Conservation (phyloP, 2,113 vertebrate genomes). For the Xyrauchen texanus region DNA sequence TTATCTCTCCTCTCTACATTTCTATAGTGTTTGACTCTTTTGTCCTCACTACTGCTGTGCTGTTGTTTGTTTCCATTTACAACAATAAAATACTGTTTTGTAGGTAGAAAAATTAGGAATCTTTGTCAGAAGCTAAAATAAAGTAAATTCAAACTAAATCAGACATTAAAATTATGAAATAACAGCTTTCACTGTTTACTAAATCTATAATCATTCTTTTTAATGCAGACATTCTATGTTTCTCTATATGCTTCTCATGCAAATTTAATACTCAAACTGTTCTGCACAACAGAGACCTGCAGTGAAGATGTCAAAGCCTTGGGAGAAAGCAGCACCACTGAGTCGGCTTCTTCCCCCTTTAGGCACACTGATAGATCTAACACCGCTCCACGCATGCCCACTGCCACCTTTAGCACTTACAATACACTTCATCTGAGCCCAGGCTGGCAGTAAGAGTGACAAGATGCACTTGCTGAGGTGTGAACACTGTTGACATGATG, state of each 20-base stretch:
- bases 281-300: slow-evolving; percentile 6
- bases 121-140: not conserved
- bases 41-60: too few species aligned
- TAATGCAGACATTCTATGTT: not conserved
- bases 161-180: not conserved
- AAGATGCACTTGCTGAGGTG: not conserved
- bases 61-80: too few species aligned
- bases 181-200: not conserved
- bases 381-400: slow-evolving; percentile 37
- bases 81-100: too few species aligned
- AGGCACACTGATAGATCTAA: slow-evolving; percentile 50
- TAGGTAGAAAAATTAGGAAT: too few species aligned
- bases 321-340: slow-evolving; percentile 37
- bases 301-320: slow-evolving; percentile 49
- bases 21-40: too few species aligned
- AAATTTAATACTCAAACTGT: not conserved
- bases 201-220: not conserved
- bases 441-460: slow-evolving; percentile 9
- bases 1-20: too few species aligned
- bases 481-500: slow-evolving; percentile 23
- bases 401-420: slow-evolving; percentile 18
- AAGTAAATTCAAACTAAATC: not conserved
- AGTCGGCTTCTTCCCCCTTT: slow-evolving; percentile 24
- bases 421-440: slow-evolving; percentile 36
- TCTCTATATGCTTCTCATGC: not conserved